A percentile compares a stretch with the other conserved stretches of the same genome.
Evolutionary conservation across 2,113 vertebrate genomes (phyloP).

Genomic region (Miniopterus natalensis): DNA sequence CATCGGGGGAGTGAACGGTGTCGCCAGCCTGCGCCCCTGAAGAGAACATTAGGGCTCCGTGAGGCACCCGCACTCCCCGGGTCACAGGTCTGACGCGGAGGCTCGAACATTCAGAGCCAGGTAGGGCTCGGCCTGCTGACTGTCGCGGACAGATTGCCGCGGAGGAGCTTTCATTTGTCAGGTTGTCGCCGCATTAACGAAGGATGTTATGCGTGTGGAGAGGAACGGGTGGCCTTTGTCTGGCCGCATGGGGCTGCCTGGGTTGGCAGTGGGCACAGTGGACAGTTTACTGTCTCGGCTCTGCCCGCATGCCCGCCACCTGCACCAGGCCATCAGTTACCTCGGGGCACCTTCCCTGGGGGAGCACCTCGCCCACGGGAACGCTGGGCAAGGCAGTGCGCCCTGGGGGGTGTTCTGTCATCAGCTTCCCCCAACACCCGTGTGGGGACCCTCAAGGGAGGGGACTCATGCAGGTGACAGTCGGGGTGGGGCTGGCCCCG

Average conservation of each 20-base stretch:
- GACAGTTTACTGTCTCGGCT: background rate
- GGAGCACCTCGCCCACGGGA: fast-evolving
- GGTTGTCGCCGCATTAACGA: constrained; percentile 56
- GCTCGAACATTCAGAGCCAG: constrained; percentile 49
- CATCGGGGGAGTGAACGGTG: constrained; percentile 47
- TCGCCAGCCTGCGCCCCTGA: constrained; percentile 38
- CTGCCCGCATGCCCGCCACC: fast-evolving
- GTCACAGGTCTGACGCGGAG: constrained; percentile 18
- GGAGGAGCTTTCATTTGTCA: constrained; percentile 72
- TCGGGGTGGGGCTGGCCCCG: background rate
- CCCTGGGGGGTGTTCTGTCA: fast-evolving
- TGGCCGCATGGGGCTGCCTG: background rate
- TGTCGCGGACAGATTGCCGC: constrained; percentile 78
- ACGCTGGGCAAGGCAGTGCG: fast-evolving
- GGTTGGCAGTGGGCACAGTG: background rate
- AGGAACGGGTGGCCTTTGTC: background rate
- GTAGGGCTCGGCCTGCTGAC: constrained; percentile 37
- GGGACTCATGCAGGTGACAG: background rate
- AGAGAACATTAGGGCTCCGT: constrained; percentile 24
- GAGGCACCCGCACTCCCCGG: background rate
- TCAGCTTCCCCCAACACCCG: fast-evolving
- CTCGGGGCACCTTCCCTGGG: fast-evolving
- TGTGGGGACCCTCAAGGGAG: background rate
- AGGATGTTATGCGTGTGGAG: background rate
- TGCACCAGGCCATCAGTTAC: fast-evolving